These are phyloP conservation scores for Brassicogethes aeneus DNA, from an alignment of 2,888 invertebrate genomes.

Conservation along the genomic window DNA sequence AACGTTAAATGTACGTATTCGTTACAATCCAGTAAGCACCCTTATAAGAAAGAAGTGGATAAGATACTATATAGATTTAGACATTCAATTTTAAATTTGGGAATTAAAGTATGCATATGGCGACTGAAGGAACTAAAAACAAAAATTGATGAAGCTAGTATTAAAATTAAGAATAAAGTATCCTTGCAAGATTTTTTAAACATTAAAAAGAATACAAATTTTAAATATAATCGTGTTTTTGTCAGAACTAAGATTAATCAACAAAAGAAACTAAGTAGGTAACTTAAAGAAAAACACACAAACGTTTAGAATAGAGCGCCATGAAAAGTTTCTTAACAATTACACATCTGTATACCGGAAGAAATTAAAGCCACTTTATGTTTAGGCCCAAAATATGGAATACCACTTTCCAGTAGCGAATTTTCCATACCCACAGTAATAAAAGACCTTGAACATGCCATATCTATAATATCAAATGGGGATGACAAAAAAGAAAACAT, in stretches of 20 bases:
- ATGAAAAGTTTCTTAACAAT: neutral
- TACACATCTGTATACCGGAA: neutral
- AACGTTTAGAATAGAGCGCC: neutral
- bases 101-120: no score
- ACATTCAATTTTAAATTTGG: no score
- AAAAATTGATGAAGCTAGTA: no score
- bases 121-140: no score
- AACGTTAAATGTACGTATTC: neutral
- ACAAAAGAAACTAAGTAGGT: neutral
- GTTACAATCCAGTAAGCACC: neutral
- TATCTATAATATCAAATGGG: neutral
- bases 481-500: neutral
- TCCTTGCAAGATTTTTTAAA: neutral
- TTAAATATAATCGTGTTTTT: neutral
- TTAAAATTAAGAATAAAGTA: neutral
- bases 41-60: no score
- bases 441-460: neutral
- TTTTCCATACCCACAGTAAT: neutral
- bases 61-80: neutral
- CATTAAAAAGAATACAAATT: no score
- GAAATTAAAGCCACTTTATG: neutral
- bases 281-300: neutral
- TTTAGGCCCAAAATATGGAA: neutral
- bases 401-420: neutral
- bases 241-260: neutral